Evolutionary conservation across 2,797 vertebrate genomes (phyloP), one percentile per base, ranked within the genome.

Genomic region (Echiichthys vipera): DNA sequence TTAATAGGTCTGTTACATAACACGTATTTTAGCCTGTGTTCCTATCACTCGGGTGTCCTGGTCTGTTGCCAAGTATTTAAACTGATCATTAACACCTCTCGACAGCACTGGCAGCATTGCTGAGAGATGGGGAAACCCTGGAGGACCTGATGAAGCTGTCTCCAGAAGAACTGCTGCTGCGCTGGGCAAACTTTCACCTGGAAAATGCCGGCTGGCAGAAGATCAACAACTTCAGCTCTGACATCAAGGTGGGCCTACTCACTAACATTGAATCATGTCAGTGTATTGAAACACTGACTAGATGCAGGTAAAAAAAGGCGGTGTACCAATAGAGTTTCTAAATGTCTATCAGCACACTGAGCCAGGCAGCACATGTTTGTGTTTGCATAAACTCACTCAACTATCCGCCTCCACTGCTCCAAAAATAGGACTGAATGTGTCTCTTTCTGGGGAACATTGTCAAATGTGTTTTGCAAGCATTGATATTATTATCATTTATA

Each of bases 101-200:
- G 0, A 51, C 85, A 99, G 97, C 96, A 0, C 94, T 98, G 89
- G 96, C 97, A 0, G 97, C 97, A 29, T 91, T 99, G 90, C 94
- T 99, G 89, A 95, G 95, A 84, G 97, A 98, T 45, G 97, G 97
- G 22, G 98, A 99, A 86, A 97, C 95, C 47, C 92, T 99, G 74
- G 98, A 98, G 86, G 97, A 99, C 85, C 91, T 99, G 90, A 97
- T 99, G 97, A 98, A 97, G 77, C 93, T 99, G 40, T 99, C 98
- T 27, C 98, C 98, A 6, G 97, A 99, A 81, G 98, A 99, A 2
- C 94, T 99, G 67, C 93, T 99, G 54, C 84, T 99, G 49, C 95
- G 97, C 59, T 99, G 98, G 98, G 97, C 97, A 57, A 99, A 99
- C 89, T 98, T 95, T 88, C 98, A 99, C 80, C 94, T 99, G 91